These are phyloP conservation scores for Trypoxylus dichotomus DNA, from an alignment of 1,140 invertebrate genomes.

Conservation along the genomic window DNA sequence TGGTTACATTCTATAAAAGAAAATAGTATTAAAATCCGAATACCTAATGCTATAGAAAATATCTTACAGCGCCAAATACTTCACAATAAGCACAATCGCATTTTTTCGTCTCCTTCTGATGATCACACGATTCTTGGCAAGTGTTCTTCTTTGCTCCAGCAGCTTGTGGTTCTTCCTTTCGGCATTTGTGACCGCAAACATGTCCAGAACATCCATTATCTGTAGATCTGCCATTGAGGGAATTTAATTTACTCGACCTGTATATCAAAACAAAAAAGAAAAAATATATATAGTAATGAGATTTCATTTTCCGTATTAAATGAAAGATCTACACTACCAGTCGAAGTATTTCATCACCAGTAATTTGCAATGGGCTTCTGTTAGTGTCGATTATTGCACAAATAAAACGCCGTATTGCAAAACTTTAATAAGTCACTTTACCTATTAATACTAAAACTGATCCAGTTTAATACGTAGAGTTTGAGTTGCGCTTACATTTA, in stretches of 20 bases:
- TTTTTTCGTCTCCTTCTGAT: conserved; percentile 42
- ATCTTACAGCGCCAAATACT: conserved; percentile 43
- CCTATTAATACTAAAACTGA: too few species aligned
- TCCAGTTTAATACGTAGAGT: too few species aligned
- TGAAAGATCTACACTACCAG: too few species aligned
- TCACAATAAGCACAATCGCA: conserved; percentile 51
- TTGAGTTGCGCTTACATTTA: too few species aligned
- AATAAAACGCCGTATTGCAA: too few species aligned
- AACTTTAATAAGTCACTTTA: too few species aligned
- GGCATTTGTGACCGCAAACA: conserved; percentile 29
- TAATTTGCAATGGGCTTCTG: too few species aligned
- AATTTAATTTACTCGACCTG: background rate
- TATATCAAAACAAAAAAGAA: too few species aligned
- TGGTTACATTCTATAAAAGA: conserved; percentile 4
- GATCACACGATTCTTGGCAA: conserved; percentile 22
- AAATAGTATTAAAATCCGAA: background rate
- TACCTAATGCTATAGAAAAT: background rate
- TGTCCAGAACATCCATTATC: conserved; percentile 14
- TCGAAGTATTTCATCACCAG: too few species aligned
- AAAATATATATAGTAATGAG: background rate
- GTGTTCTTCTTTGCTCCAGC: background rate
- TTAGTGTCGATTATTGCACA: too few species aligned
- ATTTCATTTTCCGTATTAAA: too few species aligned
- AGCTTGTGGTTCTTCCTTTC: background rate
- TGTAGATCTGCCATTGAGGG: background rate